Evolutionary conservation across 2,888 invertebrate genomes (phyloP).

Genomic region (Vesta saturnalis): DNA sequence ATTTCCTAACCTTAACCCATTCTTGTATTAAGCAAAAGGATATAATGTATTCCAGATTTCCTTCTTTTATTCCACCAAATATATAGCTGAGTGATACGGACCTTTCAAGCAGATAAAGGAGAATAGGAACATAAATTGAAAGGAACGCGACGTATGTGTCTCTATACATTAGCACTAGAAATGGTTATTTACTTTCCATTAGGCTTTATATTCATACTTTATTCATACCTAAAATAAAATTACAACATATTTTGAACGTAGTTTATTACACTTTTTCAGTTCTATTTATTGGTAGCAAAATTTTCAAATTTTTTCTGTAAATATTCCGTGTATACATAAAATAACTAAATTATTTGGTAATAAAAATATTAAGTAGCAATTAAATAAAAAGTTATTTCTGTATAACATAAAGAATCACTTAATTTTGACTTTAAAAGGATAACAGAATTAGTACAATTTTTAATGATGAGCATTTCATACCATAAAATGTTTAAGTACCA

Average conservation of each 20-base stretch:
- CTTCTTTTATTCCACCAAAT: neutral
- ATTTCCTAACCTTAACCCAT: neutral
- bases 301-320: no score
- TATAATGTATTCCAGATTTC: neutral
- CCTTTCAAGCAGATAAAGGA: neutral
- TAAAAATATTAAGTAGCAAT: no score
- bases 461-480: no score
- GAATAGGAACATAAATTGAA: neutral
- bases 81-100: neutral
- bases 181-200: constrained; percentile 1
- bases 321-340: no score
- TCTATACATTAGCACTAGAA: neutral
- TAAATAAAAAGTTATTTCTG: no score
- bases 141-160: neutral
- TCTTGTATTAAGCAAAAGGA: neutral
- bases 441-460: no score
- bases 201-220: neutral
- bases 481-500: no score
- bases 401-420: no score
- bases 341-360: no score
- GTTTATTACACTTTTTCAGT: no score
- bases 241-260: neutral
- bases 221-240: neutral
- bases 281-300: no score
- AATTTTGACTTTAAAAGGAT: no score